These are phyloP conservation scores for Bos taurus DNA, from an alignment of 2,113 vertebrate species.

Conservation along the genomic window DNA sequence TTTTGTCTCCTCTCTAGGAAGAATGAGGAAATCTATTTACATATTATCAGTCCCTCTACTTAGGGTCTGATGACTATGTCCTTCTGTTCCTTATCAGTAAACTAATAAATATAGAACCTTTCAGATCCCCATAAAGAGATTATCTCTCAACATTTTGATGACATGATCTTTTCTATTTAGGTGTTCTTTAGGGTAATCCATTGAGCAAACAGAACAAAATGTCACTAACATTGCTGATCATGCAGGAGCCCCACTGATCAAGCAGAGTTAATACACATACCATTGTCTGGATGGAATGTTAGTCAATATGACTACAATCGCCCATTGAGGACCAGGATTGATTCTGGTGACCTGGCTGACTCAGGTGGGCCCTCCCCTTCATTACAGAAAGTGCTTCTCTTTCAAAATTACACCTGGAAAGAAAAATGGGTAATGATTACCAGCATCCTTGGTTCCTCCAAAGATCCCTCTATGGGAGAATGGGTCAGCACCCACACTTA, in stretches of 20 bases:
- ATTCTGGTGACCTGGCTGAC: not conserved
- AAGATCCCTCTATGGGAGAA: not conserved
- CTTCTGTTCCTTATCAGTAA: not conserved
- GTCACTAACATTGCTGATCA: accelerated
- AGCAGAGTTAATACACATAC: not conserved
- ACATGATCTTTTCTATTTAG: not conserved
- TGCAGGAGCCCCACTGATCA: not conserved
- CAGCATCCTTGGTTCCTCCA: not conserved
- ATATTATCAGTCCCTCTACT: not conserved
- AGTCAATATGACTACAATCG: not conserved
- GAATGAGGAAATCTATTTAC: not conserved
- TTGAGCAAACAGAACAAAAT: not conserved
- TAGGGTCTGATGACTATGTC: not conserved
- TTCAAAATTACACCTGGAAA: no score
- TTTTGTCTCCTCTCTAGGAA: not conserved
- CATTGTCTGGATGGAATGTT: not conserved
- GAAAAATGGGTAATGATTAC: not conserved
- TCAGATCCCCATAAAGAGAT: not conserved
- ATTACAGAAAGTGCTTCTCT: not conserved
- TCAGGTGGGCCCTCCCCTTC: not conserved
- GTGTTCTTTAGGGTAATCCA: not conserved
- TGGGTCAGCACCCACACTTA: no score
- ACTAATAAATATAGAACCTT: not conserved
- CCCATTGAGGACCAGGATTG: not conserved
- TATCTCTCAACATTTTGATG: not conserved